Evolutionary conservation across 2,113 vertebrate species (phyloP).

Genomic region (Bubo bubo): DNA sequence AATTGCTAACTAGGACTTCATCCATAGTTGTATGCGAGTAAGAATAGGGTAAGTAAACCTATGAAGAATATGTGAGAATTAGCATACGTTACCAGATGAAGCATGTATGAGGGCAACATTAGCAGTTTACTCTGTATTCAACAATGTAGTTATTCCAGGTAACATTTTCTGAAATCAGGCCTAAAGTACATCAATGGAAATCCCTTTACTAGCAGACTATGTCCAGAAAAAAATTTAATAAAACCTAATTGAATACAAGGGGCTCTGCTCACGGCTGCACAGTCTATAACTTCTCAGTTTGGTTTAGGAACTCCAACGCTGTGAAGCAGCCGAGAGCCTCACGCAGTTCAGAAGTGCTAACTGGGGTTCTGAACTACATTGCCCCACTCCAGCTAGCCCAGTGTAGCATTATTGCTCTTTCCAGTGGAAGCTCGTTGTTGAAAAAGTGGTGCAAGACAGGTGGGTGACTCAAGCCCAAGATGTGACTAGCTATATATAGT

Average conservation of each 20-base stretch:
- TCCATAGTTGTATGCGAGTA: not conserved
- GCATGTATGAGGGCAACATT: not conserved
- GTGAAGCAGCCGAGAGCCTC: not conserved
- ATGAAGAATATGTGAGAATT: not conserved
- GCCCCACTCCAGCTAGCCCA: not conserved
- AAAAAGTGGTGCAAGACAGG: not conserved
- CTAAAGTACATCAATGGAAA: not conserved
- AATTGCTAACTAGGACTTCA: not conserved
- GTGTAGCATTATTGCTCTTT: not conserved
- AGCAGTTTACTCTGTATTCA: not conserved
- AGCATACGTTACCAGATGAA: not conserved
- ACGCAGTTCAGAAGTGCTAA: not conserved
- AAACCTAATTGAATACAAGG: not conserved
- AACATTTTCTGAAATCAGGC: not conserved
- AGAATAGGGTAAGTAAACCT: not conserved
- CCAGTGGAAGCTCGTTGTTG: not conserved
- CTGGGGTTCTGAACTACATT: accelerated
- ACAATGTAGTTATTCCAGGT: not conserved
- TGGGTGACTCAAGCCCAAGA: not conserved
- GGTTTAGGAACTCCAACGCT: not conserved
- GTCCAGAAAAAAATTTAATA: not conserved
- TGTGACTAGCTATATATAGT: not conserved
- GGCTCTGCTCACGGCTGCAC: not conserved
- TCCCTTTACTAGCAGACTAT: not conserved
- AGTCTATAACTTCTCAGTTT: not conserved